Evolutionary conservation across 2,113 vertebrate species (phyloP), one percentile per base, ranked within the genome.

Genomic region (Junco hyemalis): DNA sequence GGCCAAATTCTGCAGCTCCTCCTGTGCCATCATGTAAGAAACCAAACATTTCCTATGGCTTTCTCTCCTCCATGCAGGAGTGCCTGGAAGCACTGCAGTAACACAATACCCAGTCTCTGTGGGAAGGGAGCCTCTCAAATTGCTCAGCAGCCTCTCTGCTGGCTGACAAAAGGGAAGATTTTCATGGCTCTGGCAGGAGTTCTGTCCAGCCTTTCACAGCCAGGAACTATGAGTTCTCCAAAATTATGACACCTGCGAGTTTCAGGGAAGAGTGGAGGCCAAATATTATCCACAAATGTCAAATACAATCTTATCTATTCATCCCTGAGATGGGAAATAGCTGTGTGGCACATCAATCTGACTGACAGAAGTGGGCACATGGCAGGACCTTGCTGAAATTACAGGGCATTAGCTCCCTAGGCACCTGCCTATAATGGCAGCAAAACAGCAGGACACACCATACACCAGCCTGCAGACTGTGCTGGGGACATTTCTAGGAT

Each of bases 141-240:
- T 78, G 76, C 73, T 79, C 77, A 76, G 64, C 15, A 79, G 50
- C 45, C 19, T 35, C 64, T 73, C 91, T 91, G 68, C 86, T 88
- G 72, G 83, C 86, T 74, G 80, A 70, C 38, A 81, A 83, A 42
- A 60, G 17, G 50, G 35, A 63, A 38, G 79, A 82, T 50, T 86
- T 92, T 36, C 38, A 6, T 5, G 23, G 44, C 77, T 71, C 76
- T 92, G 88, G 91, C 92, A 92, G 47, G 33, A 80, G 33, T 23
- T 53, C 50, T 38, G 66, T 94, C 81, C 66, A 51, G 66, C 50
- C 81, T 85, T 94, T 88, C 92, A 92, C 63, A 92, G 96, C 71
- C 92, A 95, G 76, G 47, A 90, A 82, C n/a, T 13, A 33, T 36
- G 48, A 88, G 70, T 28, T 80, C 79, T 80, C 44, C 60, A 74